Evolutionary conservation across 2,888 invertebrate species (phyloP), one percentile per base, ranked within the genome.

Genomic region (Dryomyza anilis): DNA sequence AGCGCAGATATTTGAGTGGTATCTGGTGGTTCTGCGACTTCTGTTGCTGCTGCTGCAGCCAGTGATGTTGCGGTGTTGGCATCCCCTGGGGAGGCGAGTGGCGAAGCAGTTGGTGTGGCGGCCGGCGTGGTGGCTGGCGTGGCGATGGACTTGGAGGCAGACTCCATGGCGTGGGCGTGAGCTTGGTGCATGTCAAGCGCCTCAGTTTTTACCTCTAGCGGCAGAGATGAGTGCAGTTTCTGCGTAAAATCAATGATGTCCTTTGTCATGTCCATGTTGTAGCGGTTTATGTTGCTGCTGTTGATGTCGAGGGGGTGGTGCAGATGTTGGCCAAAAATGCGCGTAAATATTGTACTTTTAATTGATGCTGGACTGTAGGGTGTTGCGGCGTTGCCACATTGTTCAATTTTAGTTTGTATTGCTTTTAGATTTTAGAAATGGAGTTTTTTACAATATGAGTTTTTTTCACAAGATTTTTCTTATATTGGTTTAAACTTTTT

Each of bases 241-340:
- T 75, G 69, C 7, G 77, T 76, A 59, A 76, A 79, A 61, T 80
- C 79, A 53, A 78, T 75, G 8, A 80, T 74, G 46, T 79, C 79
- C 72, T 79, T 79, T 71, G 79, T 78, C 77, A 79, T 76, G 71
- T 79, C 79, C 79, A 79, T 79, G 48, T n/a, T 27, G 39, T 23
- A 3, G 10, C 8, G 12, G 43, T 25, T 45, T 3, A 25, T 39
- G 39, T 56, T 56, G 25, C 19, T 33, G 25, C 14, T 53, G 52
- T 29, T 53, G 52, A 8, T 53, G 52, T 27, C 27, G 52, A 5
- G 14, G 23, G 10, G 14, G 8, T n/a, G 3, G 52, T 27, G 14
- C 7, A 8, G 21, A 16, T 21, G n/a, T 3, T 48, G 21, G 10
- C 21, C 33, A n/a, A n/a, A n/a, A n/a, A n/a, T n/a, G n/a, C n/a